Percentiles rank a stretch among this genome's conserved stretches.
These are phyloP conservation scores for Steinernema hermaphroditum DNA, from an alignment of 2,888 invertebrate genomes.

Conservation along the genomic window DNA sequence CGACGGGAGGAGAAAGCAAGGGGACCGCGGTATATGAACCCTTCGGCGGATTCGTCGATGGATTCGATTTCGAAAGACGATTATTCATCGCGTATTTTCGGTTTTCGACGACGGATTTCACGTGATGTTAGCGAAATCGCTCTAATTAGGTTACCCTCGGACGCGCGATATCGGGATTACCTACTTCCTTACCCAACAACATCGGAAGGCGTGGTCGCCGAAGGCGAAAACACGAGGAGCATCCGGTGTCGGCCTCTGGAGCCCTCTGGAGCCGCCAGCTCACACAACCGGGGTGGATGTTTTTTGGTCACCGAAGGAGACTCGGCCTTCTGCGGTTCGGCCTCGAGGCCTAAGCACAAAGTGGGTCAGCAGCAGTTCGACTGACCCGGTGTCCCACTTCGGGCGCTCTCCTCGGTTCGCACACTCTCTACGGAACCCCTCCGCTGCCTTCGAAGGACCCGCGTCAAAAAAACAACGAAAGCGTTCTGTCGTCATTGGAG, in stretches of 20 bases:
- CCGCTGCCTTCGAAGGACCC: constrained; percentile 24
- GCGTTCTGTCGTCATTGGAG: constrained; percentile 10
- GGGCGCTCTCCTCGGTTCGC: constrained; percentile 27
- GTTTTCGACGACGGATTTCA: constrained; percentile 27
- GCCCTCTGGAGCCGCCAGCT: too few relatives aligned
- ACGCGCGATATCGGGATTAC: constrained; percentile 24
- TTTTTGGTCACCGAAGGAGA: background rate
- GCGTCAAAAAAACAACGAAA: constrained; percentile 30
- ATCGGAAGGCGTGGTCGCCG: background rate
- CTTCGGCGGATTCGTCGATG: background rate
- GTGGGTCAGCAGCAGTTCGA: constrained; percentile 29
- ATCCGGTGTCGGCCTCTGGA: too few relatives aligned
- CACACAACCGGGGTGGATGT: too few relatives aligned
- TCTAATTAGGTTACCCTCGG: constrained; percentile 26
- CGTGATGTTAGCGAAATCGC: constrained; percentile 31
- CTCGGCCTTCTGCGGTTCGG: background rate
- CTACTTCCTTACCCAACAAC: constrained; percentile 21
- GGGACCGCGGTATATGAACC: background rate
- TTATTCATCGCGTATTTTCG: constrained; percentile 4
- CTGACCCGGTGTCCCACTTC: constrained; percentile 30
- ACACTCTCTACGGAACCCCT: constrained; percentile 27
- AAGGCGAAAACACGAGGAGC: background rate
- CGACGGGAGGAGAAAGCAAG: background rate
- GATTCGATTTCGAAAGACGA: constrained; percentile 20
- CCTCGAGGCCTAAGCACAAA: constrained; percentile 19